phyloP scores from a whole-genome alignment of 2,797 vertebrate genomes.

The Semotilus atromaculatus region DNA sequence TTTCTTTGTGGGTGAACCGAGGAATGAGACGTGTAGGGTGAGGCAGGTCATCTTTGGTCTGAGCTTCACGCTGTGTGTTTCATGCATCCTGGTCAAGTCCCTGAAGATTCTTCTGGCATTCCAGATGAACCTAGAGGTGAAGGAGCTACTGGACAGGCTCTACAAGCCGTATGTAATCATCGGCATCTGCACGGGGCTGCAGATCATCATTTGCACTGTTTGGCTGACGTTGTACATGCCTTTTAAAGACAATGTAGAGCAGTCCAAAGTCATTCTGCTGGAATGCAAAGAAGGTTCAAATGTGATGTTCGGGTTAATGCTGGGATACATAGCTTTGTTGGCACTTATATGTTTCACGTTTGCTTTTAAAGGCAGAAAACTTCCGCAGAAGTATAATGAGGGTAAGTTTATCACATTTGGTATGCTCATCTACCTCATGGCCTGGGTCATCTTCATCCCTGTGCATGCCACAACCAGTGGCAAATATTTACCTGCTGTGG shows the following conservation, averaged over 20 bases:
- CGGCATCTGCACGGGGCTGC: slow-evolving; percentile 77
- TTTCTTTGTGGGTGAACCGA: slow-evolving; percentile 85
- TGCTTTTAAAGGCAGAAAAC: slow-evolving; percentile 88
- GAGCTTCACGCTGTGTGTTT: slow-evolving; percentile 87
- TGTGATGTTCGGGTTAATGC: slow-evolving; percentile 83
- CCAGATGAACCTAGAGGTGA: slow-evolving; percentile 83
- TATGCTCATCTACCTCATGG: slow-evolving; percentile 91
- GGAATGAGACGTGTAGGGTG: slow-evolving; percentile 78
- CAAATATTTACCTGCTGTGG: slow-evolving; percentile 86
- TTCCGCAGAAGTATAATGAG: slow-evolving; percentile 91
- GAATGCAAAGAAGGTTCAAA: slow-evolving; percentile 85
- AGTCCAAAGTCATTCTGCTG: slow-evolving; percentile 75
- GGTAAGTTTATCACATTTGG: slow-evolving; percentile 92
- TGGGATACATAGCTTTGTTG: slow-evolving; percentile 83
- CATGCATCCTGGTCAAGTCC: slow-evolving; percentile 89
- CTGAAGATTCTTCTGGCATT: slow-evolving; percentile 90
- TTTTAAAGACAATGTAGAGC: slow-evolving; percentile 61
- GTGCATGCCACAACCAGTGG: slow-evolving; percentile 84
- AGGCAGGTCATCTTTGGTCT: slow-evolving; percentile 85
- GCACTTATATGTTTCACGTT: slow-evolving; percentile 86
- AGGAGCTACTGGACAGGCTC: slow-evolving; percentile 74
- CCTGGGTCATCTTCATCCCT: slow-evolving; percentile 88
- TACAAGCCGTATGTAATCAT: slow-evolving; percentile 79
- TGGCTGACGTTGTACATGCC: slow-evolving; percentile 85
- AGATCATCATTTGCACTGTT: slow-evolving; percentile 77